Evolutionary conservation across 2,888 invertebrate genomes (phyloP).

Genomic region (Elysia crispata): DNA sequence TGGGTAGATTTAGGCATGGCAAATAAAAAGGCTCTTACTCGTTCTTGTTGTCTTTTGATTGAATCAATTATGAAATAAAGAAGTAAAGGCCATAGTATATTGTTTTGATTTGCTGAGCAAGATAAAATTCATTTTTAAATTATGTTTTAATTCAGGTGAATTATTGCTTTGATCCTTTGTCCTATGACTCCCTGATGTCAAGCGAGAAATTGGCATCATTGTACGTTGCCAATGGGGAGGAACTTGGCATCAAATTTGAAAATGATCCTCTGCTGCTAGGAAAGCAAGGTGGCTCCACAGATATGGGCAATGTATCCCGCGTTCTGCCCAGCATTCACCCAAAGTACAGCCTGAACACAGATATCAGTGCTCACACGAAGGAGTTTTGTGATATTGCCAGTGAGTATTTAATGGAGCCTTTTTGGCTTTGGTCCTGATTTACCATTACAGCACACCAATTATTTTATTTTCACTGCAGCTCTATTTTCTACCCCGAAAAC

Average conservation of each 20-base stretch:
- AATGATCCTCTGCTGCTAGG: slow-evolving; percentile 52
- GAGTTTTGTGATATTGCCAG: slow-evolving; percentile 70
- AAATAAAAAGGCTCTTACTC: no score
- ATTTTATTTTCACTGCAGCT: no score
- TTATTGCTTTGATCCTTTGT: slow-evolving; percentile 58
- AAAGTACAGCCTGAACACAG: slow-evolving; percentile 66
- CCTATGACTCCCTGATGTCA: slow-evolving; percentile 68
- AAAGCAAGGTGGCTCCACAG: slow-evolving; percentile 72
- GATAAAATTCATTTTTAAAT: no score
- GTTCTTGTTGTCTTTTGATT: background rate
- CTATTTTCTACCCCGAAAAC: no score
- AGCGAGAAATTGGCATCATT: slow-evolving; percentile 66
- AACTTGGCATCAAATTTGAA: slow-evolving; percentile 63
- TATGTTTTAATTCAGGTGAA: slow-evolving; percentile 55
- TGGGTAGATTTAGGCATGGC: no score
- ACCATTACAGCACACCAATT: no score
- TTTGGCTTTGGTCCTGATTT: no score
- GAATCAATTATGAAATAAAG: background rate
- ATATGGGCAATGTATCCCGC: slow-evolving; percentile 76
- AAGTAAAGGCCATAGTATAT: background rate
- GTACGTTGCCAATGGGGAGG: slow-evolving; percentile 66
- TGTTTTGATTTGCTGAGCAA: no score
- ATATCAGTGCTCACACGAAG: slow-evolving; percentile 63
- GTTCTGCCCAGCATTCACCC: slow-evolving; percentile 74
- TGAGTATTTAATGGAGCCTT: no score